Conservation (phyloP, 2,888 invertebrate species). For the Leptura quadrifasciata region DNA sequence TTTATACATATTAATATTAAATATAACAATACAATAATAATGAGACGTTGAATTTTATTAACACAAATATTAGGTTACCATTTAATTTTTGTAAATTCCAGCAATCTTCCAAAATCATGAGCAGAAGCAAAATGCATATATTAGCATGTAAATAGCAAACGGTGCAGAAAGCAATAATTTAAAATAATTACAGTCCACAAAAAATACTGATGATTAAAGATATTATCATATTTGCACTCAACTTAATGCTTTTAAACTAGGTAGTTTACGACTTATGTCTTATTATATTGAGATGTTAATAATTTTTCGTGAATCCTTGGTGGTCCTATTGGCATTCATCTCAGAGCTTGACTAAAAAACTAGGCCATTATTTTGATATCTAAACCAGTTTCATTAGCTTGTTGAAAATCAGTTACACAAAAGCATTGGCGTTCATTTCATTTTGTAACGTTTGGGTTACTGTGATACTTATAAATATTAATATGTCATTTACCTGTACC, state of each 20-base stretch:
- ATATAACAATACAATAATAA: no score
- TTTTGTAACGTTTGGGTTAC: neutral
- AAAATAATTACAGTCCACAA: constrained; percentile 45
- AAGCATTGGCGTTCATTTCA: constrained; percentile 25
- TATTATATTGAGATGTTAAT: constrained; percentile 56
- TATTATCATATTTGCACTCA: constrained; percentile 55
- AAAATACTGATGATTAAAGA: constrained; percentile 43
- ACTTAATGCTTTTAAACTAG: constrained; percentile 25
- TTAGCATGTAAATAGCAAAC: constrained; percentile 30
- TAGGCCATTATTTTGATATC: constrained; percentile 66
- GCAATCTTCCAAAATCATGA: neutral
- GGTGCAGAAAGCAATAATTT: constrained; percentile 40
- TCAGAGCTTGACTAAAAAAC: constrained; percentile 62
- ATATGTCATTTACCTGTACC: no score
- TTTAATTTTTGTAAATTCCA: constrained; percentile 15
- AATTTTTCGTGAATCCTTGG: constrained; percentile 62
- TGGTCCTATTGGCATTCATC: constrained; percentile 69
- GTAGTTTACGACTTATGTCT: constrained; percentile 41
- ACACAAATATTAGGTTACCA: neutral
- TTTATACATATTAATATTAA: no score
- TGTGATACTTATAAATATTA: neutral
- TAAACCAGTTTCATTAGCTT: constrained; percentile 67
- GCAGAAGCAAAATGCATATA: constrained; percentile 26
- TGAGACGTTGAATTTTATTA: neutral
- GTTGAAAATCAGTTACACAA: constrained; percentile 60